phyloP scores from a whole-genome alignment of 2,797 vertebrate species.

The Lepidocolaptes lacrymiger region DNA sequence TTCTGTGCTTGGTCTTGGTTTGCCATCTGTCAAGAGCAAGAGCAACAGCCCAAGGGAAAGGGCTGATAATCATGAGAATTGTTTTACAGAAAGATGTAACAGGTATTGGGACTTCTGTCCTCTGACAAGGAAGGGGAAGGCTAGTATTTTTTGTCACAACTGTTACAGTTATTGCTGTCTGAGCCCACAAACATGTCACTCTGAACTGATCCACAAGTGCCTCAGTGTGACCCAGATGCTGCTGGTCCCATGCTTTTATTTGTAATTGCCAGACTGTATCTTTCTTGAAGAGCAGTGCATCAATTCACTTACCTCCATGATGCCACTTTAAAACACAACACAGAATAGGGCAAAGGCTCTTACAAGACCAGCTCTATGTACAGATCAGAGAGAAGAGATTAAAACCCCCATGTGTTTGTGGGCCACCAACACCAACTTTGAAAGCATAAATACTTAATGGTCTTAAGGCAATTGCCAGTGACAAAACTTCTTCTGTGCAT shows the following conservation, averaged over 20 bases:
- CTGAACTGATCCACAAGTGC: not conserved
- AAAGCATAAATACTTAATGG: not conserved
- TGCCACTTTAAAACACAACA: not conserved
- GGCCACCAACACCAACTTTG: not conserved
- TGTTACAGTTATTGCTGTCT: not conserved
- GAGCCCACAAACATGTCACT: not conserved
- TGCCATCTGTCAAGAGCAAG: not conserved
- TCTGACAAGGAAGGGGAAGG: not conserved
- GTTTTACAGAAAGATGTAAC: not conserved
- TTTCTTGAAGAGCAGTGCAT: not conserved
- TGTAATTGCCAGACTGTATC: not conserved
- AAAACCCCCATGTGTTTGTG: fast-evolving
- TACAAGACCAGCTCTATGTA: not conserved
- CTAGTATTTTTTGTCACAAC: not conserved
- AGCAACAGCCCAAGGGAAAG: not conserved
- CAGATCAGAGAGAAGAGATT: not conserved
- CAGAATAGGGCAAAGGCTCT: not conserved
- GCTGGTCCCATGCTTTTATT: not conserved
- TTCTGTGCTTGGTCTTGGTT: not conserved
- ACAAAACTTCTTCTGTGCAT: not conserved
- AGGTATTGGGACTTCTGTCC: not conserved
- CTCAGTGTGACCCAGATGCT: not conserved
- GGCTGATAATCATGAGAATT: not conserved
- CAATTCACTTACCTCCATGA: not conserved
- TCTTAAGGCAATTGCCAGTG: not conserved